Base-by-base conservation (phyloP, 1,140 invertebrate species). In the Episyrphus balteatus region DNA sequence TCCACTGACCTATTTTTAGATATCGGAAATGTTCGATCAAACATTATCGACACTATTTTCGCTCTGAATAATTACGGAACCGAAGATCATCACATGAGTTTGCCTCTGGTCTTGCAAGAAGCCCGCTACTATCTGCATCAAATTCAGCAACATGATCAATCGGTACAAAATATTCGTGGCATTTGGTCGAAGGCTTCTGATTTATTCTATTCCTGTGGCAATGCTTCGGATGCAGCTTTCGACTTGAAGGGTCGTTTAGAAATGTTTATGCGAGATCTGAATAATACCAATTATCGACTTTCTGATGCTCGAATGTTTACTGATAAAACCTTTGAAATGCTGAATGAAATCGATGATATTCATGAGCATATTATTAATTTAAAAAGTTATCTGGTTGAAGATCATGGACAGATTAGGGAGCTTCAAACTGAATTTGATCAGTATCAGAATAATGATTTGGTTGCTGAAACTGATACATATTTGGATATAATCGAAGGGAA, bases 261-360 rank as follows among this genome's bases (percentile, higher is more conserved):
- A 51, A 59, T 66, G 51, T 56, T 68, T 36, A 61, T 55, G 56
- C 49, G 61, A 1, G 58, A 68, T 39, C 36, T 65, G 1, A 63
- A 66, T 48, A 54, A 56, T 31, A 57, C 57, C 0, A 62, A 65
- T 32, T 51, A 56, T 43, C 62, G 65, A 11, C 51, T 68, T n/a
- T 49, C 59, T 3, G 65, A 68, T 47, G 54, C 66, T 47, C 50
- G 54, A 14, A 48, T 66, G 11, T 54, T 58, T 12, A 46, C 55
- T 2, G 69, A 72, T 46, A 53, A 54, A 5, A 68, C 74, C 6
- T 70, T 69, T 55, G 62, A 62, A 3, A 68, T 69, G 32, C 67
- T 69, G 13, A 71, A 65, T 44, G 55, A 58, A 5, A 64, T 73
- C 0, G 69, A 72, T 0, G 72, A 73, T 39, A 56, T 61, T 0